Percentiles rank a stretch among this genome's conserved stretches.
Evolutionary conservation across 2,888 invertebrate genomes (phyloP).

Genomic region (Dryobotodes eremita): DNA sequence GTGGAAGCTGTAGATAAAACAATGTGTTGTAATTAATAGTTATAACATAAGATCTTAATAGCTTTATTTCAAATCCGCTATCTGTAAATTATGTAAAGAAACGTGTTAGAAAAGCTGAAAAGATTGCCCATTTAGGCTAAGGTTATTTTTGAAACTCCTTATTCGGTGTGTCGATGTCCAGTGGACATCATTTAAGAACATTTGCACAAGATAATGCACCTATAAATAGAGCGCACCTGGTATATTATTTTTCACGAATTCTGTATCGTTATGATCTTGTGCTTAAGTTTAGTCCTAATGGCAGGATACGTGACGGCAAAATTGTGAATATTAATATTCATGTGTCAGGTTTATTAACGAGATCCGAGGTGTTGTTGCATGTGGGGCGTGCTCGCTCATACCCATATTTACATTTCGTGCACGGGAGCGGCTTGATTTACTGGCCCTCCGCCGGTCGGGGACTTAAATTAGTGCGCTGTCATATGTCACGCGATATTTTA

Average conservation of each 20-base stretch:
- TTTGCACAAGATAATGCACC: conserved; percentile 5
- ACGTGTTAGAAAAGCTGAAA: not conserved
- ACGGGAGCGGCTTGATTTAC: conserved; percentile 88
- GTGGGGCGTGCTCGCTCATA: conserved; percentile 83
- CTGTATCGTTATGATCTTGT: conserved; percentile 12
- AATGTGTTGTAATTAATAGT: conserved; percentile 30
- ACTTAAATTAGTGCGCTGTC: conserved; percentile 88
- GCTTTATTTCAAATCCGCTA: conserved; percentile 7
- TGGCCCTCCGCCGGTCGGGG: conserved; percentile 80
- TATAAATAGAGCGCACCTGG: not conserved
- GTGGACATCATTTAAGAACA: not conserved
- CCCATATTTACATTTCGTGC: conserved; percentile 84
- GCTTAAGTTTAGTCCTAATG: conserved; percentile 20
- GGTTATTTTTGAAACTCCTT: not conserved
- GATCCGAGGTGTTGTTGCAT: conserved; percentile 81
- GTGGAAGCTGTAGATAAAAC: conserved; percentile 33
- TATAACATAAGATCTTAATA: conserved; percentile 40
- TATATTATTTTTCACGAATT: conserved; percentile 1
- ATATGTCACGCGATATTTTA: conserved; percentile 87
- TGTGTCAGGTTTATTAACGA: conserved; percentile 80
- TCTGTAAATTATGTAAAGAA: conserved; percentile 4
- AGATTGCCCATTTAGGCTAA: not conserved
- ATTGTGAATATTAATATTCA: conserved; percentile 84
- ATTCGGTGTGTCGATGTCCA: not conserved
- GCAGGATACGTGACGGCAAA: conserved; percentile 66